These are phyloP conservation scores for Ctenoplectra terminalis DNA, from an alignment of 1,140 invertebrate species.

Conservation along the genomic window DNA sequence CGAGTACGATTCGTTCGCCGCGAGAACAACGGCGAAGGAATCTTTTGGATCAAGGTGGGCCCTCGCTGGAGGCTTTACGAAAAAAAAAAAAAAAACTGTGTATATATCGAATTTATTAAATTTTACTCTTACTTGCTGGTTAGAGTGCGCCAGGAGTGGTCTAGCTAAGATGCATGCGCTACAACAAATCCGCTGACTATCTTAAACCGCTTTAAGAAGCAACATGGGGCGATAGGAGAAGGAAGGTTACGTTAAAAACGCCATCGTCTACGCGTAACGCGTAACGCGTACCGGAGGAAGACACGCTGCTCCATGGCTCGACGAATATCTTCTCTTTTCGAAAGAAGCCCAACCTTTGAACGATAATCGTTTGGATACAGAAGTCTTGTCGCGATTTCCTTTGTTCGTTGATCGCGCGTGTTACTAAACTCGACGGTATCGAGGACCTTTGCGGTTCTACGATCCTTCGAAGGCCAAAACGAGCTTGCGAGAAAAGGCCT, in stretches of 20 bases:
- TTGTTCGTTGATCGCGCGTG: too few relatives aligned
- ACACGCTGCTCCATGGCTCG: conserved; percentile 31
- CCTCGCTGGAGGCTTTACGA: background rate
- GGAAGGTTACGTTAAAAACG: conserved; percentile 45
- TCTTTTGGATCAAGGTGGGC: background rate
- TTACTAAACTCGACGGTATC: too few relatives aligned
- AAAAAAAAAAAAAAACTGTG: conserved; percentile 23
- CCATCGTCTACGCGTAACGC: background rate
- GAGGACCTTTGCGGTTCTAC: too few relatives aligned
- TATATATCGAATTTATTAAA: conserved; percentile 53
- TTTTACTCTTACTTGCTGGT: conserved; percentile 68
- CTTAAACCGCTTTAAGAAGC: conserved; percentile 66
- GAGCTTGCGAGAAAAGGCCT: background rate
- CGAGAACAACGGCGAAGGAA: background rate
- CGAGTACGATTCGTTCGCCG: background rate
- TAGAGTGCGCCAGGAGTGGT: conserved; percentile 67
- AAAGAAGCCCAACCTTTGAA: background rate
- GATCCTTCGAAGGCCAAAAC: background rate
- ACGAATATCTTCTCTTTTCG: background rate
- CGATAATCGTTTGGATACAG: background rate
- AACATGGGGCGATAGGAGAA: conserved; percentile 36
- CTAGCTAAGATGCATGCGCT: conserved; percentile 70
- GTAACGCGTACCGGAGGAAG: conserved; percentile 18
- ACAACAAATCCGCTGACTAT: conserved; percentile 68
- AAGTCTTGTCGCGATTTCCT: too few relatives aligned